Evolutionary conservation across 1,140 invertebrate genomes (phyloP).

Genomic region (Formica exsecta): DNA sequence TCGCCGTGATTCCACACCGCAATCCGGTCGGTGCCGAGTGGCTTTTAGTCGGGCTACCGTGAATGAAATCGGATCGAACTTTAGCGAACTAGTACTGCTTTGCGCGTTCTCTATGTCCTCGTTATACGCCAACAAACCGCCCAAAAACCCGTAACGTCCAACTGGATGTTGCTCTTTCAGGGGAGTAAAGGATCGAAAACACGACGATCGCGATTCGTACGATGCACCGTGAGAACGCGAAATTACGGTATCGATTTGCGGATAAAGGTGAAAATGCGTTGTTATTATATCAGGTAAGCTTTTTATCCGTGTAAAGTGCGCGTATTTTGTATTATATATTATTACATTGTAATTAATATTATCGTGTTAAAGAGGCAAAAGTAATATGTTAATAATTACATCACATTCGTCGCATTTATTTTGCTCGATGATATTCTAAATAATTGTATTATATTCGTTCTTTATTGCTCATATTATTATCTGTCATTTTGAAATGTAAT

Average conservation of each 20-base stretch:
- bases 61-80: constrained; percentile 50
- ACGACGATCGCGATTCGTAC: constrained; percentile 24
- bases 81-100: constrained; percentile 20
- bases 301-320: neutral
- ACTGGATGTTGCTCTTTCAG: constrained; percentile 21
- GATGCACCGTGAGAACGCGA: neutral
- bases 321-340: neutral
- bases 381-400: neutral
- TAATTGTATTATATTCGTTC: neutral
- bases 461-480: neutral
- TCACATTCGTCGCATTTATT: neutral
- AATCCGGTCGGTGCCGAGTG: constrained; percentile 20
- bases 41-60: constrained; percentile 32
- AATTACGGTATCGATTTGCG: constrained; percentile 18
- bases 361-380: neutral
- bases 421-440: neutral
- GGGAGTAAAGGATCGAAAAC: constrained; percentile 12
- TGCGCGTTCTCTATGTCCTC: neutral
- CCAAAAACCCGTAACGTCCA: constrained; percentile 49
- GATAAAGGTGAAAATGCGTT: neutral
- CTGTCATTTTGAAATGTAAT: neutral
- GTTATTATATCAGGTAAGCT: neutral
- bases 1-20: constrained; percentile 7
- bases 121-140: constrained; percentile 42
- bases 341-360: constrained; percentile 8